Evolutionary conservation across 2,888 invertebrate species (phyloP), one percentile per base, ranked within the genome.

Genomic region (Phytoseiulus persimilis): DNA sequence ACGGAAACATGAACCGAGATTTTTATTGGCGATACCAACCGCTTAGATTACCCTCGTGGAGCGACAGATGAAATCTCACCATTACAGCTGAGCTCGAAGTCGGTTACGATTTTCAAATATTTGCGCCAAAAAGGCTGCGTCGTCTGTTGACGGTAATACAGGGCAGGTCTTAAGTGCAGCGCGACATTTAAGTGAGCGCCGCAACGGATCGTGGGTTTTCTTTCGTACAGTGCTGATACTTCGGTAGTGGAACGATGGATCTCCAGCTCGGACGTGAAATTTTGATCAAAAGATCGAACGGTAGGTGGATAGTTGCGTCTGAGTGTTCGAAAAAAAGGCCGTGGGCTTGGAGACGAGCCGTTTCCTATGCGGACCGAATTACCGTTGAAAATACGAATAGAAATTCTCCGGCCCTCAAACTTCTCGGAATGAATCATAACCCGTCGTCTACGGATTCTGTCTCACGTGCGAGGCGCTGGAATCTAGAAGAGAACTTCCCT

Each of bases 201-300:
- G 2, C 65, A 65, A 65, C 65, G 65, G 65, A 65, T 65, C 65
- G 23, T 65, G 5, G 18, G 11, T 65, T 65, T 23, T 18, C 65
- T 14, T 65, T 65, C 11, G 5, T 65, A 65, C 65, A 14, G 1
- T 65, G 5, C 65, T 14, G 65, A 65, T 65, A 6, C 18, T 18
- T 18, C 18, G 5, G 23, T 65, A 14, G 65, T 2, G 14, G 28
- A 18, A 65, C 18, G 23, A 65, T 65, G 65, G 65, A 65, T 1
- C 9, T 87, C 45, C 6, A 87, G 32, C n/a, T 31, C 32, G 87
- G 87, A 11, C 28, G 45, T 23, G 32, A 87, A 45, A 87, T 87
- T 23, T 33, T 87, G 31, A 87, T 87, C 87, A 87, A 87, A 33
- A 33, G 87, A 11, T 87, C 87, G 31, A 87, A 87, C 45, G 87